These are phyloP conservation scores for Strigamia crassipes DNA, from an alignment of 2,888 invertebrate species.

Conservation along the genomic window DNA sequence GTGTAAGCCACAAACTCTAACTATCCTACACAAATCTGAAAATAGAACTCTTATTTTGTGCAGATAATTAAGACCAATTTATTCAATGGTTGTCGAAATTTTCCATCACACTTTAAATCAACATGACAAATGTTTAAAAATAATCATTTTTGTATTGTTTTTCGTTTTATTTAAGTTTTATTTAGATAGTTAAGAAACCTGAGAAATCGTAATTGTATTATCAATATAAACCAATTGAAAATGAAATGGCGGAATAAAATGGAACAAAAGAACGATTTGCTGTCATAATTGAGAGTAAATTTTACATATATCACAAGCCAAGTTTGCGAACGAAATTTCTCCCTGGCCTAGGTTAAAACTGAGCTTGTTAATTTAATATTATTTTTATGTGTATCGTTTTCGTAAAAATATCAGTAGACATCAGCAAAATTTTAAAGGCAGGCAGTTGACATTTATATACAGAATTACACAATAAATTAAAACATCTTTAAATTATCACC, in stretches of 20 bases:
- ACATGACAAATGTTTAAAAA: neutral
- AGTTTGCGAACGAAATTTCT: neutral
- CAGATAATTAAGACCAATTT: neutral
- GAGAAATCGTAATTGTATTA: neutral
- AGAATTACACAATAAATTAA: constrained; percentile 42
- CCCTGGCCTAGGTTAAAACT: neutral
- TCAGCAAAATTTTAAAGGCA: constrained; percentile 24
- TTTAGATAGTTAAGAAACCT: neutral
- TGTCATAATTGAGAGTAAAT: constrained; percentile 15
- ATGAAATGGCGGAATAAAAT: neutral
- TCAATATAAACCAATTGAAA: neutral
- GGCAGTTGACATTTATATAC: constrained; percentile 35
- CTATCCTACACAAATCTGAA: neutral
- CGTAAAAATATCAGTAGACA: constrained; percentile 17
- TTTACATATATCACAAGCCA: constrained; percentile 9
- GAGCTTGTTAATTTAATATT: neutral
- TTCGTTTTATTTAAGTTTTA: neutral
- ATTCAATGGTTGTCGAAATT: neutral
- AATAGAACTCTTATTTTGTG: neutral
- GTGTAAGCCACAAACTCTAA: neutral
- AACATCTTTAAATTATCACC: constrained; percentile 3
- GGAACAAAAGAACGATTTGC: neutral
- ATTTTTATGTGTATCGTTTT: neutral
- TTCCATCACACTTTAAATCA: constrained; percentile 12
- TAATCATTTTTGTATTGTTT: neutral